Evolutionary conservation across 2,113 vertebrate genomes (phyloP).

Genomic region (Oreocharis arfaki): DNA sequence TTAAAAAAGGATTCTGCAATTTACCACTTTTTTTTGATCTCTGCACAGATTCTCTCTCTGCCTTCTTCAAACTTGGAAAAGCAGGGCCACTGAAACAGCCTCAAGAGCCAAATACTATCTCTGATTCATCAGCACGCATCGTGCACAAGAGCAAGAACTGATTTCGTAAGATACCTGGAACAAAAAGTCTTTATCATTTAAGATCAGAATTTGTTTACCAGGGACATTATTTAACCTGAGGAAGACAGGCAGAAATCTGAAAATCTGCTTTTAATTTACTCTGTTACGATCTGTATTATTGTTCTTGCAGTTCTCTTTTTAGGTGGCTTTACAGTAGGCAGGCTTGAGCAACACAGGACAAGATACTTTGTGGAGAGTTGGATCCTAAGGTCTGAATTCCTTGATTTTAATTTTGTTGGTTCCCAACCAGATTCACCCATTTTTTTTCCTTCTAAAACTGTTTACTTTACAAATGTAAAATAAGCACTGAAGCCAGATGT

Average conservation of each 20-base stretch:
- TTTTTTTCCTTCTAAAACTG: neutral
- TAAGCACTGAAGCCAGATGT: neutral
- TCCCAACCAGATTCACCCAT: neutral
- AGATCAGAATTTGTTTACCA: conserved; percentile 31
- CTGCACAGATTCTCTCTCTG: neutral
- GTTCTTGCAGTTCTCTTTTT: neutral
- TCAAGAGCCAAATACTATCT: neutral
- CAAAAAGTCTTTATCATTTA: neutral
- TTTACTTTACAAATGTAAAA: neutral
- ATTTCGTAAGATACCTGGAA: conserved; percentile 1
- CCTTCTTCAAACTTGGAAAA: neutral
- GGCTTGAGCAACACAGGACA: neutral
- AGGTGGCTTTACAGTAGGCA: neutral
- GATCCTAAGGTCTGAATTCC: neutral
- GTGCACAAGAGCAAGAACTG: neutral
- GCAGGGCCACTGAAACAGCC: neutral
- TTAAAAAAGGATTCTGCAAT: neutral
- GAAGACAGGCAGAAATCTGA: conserved; percentile 6
- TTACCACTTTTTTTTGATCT: neutral
- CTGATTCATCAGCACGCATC: neutral
- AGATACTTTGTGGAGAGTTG: neutral
- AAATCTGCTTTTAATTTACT: conserved; percentile 7
- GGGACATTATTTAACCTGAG: conserved; percentile 10
- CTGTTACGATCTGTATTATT: neutral
- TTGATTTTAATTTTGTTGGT: neutral